Percentiles rank a stretch among this genome's conserved stretches.
Evolutionary conservation across 2,113 vertebrate genomes (phyloP).

Genomic region (Crotophaga sulcirostris): DNA sequence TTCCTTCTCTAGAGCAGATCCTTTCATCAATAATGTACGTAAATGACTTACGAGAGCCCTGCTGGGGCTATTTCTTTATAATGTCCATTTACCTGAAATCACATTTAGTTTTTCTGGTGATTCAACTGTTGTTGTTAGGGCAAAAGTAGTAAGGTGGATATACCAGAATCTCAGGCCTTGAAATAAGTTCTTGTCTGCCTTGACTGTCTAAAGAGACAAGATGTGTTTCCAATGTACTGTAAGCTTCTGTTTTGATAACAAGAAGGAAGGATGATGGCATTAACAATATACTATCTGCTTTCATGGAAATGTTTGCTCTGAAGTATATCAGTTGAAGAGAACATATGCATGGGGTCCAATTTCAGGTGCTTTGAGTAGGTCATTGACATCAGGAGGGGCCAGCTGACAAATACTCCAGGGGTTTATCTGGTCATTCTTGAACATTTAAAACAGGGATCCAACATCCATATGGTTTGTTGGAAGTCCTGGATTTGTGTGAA

Average conservation of each 20-base stretch:
- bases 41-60: background rate
- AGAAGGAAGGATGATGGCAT: background rate
- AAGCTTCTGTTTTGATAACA: background rate
- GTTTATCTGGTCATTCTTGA: background rate
- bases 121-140: background rate
- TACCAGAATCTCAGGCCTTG: background rate
- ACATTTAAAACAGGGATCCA: background rate
- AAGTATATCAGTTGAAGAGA: background rate
- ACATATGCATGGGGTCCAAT: background rate
- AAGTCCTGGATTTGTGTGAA: background rate
- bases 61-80: background rate
- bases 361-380: background rate
- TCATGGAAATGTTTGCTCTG: background rate
- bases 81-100: background rate
- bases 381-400: background rate
- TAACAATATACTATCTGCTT: background rate
- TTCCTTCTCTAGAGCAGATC: background rate
- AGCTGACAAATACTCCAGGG: background rate
- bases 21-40: constrained; percentile 29
- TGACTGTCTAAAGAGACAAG: background rate
- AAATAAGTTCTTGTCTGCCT: background rate
- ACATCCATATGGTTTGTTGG: background rate
- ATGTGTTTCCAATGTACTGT: background rate
- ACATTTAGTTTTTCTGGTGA: background rate
- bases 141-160: background rate